Percentiles rank a stretch among this genome's conserved stretches.
Evolutionary conservation across 2,797 vertebrate genomes (phyloP).

Genomic region (Melanotaenia pygmaea): DNA sequence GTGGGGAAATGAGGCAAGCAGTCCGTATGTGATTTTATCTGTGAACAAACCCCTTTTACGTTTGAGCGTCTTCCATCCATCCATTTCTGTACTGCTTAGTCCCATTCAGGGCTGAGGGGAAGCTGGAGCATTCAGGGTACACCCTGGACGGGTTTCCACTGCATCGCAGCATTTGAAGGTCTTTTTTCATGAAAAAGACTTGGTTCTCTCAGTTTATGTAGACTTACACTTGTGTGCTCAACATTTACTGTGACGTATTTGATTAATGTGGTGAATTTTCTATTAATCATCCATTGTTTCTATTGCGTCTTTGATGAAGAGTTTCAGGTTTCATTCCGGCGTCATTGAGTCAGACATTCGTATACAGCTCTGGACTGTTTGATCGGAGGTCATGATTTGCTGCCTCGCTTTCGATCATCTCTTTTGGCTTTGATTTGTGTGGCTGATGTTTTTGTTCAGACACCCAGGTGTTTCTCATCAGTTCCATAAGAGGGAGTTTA

Average conservation of each 20-base stretch:
- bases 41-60: constrained; percentile 13
- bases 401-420: constrained; percentile 62
- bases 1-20: constrained; percentile 38
- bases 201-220: constrained; percentile 17
- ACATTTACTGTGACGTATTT: constrained; percentile 36
- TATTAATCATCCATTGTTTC: constrained; percentile 37
- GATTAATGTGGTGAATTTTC: constrained; percentile 46
- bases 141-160: no score
- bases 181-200: constrained; percentile 23
- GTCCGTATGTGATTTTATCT: constrained; percentile 56
- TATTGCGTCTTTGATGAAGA: constrained; percentile 20
- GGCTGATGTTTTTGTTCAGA: constrained; percentile 62
- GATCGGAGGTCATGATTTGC: constrained; percentile 63
- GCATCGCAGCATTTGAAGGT: background rate
- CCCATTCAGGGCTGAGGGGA: no score
- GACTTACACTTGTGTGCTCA: constrained; percentile 38
- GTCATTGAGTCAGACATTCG: constrained; percentile 9
- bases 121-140: no score
- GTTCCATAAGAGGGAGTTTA: constrained; percentile 71
- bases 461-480: constrained; percentile 83
- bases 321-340: constrained; percentile 47
- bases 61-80: constrained; percentile 1
- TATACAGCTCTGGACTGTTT: constrained; percentile 2
- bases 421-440: constrained; percentile 69
- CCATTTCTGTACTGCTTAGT: no score